These are phyloP conservation scores for Parazoanthus darwini DNA, from an alignment of 92 coral and sea anemone species.

Conservation along the genomic window DNA sequence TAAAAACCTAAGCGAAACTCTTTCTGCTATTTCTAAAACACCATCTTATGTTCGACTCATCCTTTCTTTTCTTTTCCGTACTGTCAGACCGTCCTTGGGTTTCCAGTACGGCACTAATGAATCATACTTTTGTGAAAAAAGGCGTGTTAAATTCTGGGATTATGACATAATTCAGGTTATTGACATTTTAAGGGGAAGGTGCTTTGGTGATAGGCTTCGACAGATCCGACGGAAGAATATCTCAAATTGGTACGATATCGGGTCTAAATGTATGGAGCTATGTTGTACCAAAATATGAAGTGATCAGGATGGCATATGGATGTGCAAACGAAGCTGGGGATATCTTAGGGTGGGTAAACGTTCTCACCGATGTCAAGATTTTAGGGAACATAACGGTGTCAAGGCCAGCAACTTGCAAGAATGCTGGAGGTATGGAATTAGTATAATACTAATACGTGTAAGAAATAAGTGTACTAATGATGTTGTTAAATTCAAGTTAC, in stretches of 20 bases:
- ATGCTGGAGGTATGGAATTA: constrained; percentile 12
- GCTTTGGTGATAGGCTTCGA: constrained; percentile 5
- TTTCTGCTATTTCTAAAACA: too few relatives aligned
- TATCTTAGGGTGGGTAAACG: constrained; percentile 42
- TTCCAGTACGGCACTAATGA: too few relatives aligned
- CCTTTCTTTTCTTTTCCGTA: too few relatives aligned
- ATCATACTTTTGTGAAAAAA: not conserved
- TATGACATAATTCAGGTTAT: not conserved
- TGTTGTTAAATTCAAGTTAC: too few relatives aligned
- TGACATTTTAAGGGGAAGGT: constrained; percentile 7
- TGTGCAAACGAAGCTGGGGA: constrained; percentile 57
- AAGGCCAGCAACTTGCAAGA: constrained; percentile 39
- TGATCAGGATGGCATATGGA: constrained; percentile 61
- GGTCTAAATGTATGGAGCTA: constrained; percentile 47
- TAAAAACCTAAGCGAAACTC: too few relatives aligned
- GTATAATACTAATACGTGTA: not conserved
- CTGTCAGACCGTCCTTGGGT: too few relatives aligned
- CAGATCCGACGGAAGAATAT: not conserved
- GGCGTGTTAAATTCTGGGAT: too few relatives aligned
- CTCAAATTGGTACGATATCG: constrained; percentile 31
- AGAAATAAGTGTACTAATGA: not conserved
- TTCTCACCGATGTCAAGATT: not conserved
- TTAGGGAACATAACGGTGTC: constrained; percentile 29
- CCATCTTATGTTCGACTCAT: too few relatives aligned
- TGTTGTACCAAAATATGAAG: constrained; percentile 30